These are phyloP conservation scores for Alviniconcha strummeri DNA, from an alignment of 2,888 invertebrate species.

Conservation along the genomic window DNA sequence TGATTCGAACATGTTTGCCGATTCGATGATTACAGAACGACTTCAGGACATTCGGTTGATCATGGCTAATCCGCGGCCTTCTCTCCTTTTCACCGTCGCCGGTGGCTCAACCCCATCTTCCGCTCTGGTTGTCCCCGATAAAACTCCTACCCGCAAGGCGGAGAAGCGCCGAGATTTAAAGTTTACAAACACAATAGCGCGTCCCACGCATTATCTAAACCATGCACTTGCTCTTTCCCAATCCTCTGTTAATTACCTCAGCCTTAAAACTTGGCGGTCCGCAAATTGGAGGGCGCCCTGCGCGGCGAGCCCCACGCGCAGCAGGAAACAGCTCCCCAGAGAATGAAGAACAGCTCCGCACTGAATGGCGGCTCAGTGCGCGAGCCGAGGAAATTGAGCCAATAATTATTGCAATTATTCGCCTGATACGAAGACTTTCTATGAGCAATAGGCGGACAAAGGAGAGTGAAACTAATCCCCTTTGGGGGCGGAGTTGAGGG, in stretches of 20 bases:
- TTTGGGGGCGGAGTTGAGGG: conserved; percentile 23
- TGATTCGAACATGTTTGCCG: too few species aligned
- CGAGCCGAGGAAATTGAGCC: conserved; percentile 31
- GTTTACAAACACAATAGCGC: conserved; percentile 30
- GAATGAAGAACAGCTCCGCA: conserved; percentile 14
- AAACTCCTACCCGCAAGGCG: not conserved
- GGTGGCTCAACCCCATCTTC: not conserved
- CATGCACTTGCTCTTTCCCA: conserved; percentile 11
- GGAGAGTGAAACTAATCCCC: conserved; percentile 26
- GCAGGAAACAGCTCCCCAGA: conserved; percentile 22
- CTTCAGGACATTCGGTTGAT: too few species aligned
- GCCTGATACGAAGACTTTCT: conserved; percentile 28
- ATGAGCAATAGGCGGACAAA: conserved; percentile 32
- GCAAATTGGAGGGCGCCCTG: conserved; percentile 19
- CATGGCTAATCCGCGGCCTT: too few species aligned
- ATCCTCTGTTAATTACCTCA: conserved; percentile 18
- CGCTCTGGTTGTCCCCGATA: not conserved
- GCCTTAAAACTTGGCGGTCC: not conserved
- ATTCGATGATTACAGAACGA: too few species aligned
- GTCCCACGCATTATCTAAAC: conserved; percentile 8
- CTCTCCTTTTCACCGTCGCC: too few species aligned
- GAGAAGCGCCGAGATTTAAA: conserved; percentile 5
- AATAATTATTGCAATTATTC: conserved; percentile 36
- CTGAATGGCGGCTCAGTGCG: conserved; percentile 17
- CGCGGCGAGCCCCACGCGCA: conserved; percentile 15